phyloP scores from a whole-genome alignment of 2,888 invertebrate species.

The Acanthosepion esculentum region DNA sequence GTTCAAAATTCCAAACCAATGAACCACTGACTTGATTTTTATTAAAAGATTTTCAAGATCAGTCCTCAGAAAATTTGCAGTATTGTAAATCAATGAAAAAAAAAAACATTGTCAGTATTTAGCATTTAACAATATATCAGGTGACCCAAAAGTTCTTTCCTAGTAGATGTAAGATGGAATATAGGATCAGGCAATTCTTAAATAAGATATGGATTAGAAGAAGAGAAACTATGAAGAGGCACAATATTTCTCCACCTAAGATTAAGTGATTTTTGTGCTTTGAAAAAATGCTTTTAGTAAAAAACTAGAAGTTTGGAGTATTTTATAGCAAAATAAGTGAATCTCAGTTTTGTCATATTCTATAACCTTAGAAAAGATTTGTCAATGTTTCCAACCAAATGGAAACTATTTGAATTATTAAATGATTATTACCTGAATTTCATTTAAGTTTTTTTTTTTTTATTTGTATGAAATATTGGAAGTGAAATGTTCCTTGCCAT shows the following conservation, averaged over 20 bases:
- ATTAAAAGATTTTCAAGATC: constrained; percentile 6
- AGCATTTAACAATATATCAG: constrained; percentile 8
- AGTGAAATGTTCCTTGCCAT: constrained; percentile 23
- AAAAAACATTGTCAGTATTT: neutral
- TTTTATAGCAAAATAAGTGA: constrained; percentile 21
- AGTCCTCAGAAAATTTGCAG: constrained; percentile 22
- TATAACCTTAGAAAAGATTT: neutral
- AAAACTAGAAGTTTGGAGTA: constrained; percentile 16
- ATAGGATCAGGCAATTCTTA: constrained; percentile 4
- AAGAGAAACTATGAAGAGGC: neutral
- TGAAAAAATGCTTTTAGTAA: constrained; percentile 1
- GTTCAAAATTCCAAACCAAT: neutral
- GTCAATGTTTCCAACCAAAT: constrained; percentile 2
- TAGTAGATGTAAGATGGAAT: constrained; percentile 1
- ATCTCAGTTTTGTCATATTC: neutral
- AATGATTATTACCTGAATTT: neutral
- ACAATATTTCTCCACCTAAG: constrained; percentile 33
- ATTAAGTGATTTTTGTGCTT: neutral
- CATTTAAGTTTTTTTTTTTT: neutral
- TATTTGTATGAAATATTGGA: neutral
- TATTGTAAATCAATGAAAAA: constrained; percentile 21
- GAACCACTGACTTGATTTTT: constrained; percentile 14
- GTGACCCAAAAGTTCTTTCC: constrained; percentile 6
- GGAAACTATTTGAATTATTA: neutral
- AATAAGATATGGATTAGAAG: constrained; percentile 1